These are phyloP conservation scores for Bemisia tabaci DNA, from an alignment of 1,140 invertebrate species.

Conservation along the genomic window DNA sequence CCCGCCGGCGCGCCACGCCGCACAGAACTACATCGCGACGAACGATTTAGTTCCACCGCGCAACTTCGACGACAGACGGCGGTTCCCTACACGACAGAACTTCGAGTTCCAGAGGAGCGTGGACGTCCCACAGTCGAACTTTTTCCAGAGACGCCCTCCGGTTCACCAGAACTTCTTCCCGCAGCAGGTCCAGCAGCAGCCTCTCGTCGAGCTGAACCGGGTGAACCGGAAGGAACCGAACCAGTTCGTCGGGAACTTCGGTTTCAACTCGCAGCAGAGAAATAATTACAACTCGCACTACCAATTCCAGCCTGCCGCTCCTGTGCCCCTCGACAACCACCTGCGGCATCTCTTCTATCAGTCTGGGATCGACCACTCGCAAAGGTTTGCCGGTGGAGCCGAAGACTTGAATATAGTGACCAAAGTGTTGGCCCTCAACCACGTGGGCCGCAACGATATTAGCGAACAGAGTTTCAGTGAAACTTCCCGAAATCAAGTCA, in stretches of 20 bases:
- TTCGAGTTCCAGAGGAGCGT: constrained; percentile 33
- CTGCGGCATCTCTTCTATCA: constrained; percentile 46
- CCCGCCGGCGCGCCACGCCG: background rate
- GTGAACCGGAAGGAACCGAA: constrained; percentile 19
- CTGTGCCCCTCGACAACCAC: constrained; percentile 39
- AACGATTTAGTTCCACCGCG: constrained; percentile 17
- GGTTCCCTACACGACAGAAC: background rate
- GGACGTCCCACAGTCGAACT: constrained; percentile 19
- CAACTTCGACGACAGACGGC: background rate
- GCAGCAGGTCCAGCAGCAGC: constrained; percentile 20
- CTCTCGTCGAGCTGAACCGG: constrained; percentile 26
- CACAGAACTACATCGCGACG: constrained; percentile 12
- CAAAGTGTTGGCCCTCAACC: constrained; percentile 43
- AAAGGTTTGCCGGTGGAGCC: constrained; percentile 24
- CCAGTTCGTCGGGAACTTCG: constrained; percentile 23
- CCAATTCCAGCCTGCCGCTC: constrained; percentile 11
- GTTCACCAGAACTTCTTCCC: background rate
- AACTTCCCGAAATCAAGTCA: background rate
- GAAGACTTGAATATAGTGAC: constrained; percentile 65
- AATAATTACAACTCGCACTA: too few relatives aligned
- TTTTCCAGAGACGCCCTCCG: background rate
- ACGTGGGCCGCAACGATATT: constrained; percentile 1
- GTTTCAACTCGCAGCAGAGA: constrained; percentile 17
- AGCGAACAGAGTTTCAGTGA: background rate
- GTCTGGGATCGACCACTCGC: constrained; percentile 39